Percentiles rank a stretch among this genome's conserved stretches.
Conservation (phyloP, 2,113 vertebrate genomes). For the Todiramphus chloris region DNA sequence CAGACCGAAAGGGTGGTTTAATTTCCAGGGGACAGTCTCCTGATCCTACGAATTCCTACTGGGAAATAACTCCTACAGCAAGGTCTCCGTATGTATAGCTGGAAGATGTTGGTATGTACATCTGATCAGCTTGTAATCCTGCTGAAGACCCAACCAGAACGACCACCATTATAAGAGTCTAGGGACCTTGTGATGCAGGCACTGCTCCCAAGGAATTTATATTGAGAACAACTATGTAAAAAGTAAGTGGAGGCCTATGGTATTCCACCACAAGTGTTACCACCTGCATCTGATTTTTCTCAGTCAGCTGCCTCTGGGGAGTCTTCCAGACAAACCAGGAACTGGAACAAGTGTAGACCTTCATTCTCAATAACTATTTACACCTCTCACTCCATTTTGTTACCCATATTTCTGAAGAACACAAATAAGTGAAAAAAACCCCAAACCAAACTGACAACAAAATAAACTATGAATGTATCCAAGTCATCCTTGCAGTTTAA, state of each 20-base stretch:
- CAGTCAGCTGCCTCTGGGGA: not conserved
- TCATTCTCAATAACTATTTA: not conserved
- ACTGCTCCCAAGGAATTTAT: not conserved
- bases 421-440: not conserved
- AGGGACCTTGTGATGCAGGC: not conserved
- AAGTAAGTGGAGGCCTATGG: not conserved
- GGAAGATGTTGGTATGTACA: not conserved
- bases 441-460: not conserved
- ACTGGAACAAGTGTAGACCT: not conserved
- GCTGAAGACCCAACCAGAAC: not conserved
- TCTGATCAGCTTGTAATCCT: not conserved
- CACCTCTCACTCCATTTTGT: not conserved
- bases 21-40: not conserved
- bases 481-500: not conserved
- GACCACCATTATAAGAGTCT: no score
- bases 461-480: not conserved
- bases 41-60: not conserved
- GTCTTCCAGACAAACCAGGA: not conserved
- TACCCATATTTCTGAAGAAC: not conserved
- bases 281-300: not conserved
- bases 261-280: not conserved
- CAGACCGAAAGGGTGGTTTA: not conserved
- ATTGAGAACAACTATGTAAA: not conserved
- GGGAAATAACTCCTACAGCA: not conserved
- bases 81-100: not conserved